These are phyloP conservation scores for Apodemus speciosus DNA, from an alignment of 2,113 vertebrate species.

Conservation along the genomic window DNA sequence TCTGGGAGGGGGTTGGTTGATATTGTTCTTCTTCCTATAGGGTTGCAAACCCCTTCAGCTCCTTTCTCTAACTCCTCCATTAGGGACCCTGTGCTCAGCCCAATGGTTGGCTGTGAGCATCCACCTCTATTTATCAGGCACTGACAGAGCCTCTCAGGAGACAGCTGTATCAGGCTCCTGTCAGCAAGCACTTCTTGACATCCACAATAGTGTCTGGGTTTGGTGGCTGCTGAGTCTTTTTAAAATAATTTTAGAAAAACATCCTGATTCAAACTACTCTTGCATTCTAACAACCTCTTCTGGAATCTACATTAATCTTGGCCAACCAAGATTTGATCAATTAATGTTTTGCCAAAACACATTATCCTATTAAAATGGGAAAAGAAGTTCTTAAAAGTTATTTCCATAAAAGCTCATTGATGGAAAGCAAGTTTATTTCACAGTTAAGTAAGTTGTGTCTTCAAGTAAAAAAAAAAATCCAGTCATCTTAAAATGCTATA, in stretches of 20 bases:
- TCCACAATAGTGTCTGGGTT: no score
- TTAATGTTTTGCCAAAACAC: conserved; percentile 25
- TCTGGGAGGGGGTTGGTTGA: no score
- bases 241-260: conserved; percentile 52
- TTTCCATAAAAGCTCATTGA: conserved; percentile 22
- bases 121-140: no score
- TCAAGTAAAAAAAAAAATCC: conserved; percentile 18
- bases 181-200: no score
- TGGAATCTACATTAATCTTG: conserved; percentile 25
- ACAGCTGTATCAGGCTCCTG: no score
- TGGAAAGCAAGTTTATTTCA: conserved; percentile 46
- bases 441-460: conserved; percentile 15
- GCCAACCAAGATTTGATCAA: conserved; percentile 20
- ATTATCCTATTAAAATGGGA: conserved; percentile 7
- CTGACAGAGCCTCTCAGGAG: no score
- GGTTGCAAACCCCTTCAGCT: no score
- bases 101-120: no score
- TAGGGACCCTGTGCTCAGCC: no score
- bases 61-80: no score
- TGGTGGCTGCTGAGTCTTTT: background rate
- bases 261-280: conserved; percentile 27
- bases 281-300: conserved; percentile 12
- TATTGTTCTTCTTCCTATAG: no score
- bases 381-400: conserved; percentile 54
- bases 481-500: conserved; percentile 39